phyloP scores from a whole-genome alignment of 2,888 invertebrate species.

The Folsomia candida region DNA sequence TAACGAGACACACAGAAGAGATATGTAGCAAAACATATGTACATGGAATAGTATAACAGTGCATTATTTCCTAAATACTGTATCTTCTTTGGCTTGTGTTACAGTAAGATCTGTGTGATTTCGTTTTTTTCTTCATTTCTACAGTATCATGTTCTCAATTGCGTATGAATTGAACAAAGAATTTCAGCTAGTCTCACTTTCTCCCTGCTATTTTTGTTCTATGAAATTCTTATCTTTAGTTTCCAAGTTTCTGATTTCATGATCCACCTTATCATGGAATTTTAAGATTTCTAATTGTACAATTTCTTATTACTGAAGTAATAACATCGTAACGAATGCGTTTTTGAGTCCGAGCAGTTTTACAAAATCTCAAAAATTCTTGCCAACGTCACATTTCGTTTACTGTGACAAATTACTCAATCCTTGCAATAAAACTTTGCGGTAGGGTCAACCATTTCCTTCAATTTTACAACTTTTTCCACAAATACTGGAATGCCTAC shows the following conservation, averaged over 20 bases:
- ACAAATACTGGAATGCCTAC: neutral
- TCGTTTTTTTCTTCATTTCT: no score
- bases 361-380: neutral
- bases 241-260: neutral
- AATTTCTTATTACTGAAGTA: no score
- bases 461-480: neutral
- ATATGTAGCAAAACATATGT: neutral
- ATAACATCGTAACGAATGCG: neutral
- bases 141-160: no score
- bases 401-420: neutral
- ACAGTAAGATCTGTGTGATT: no score
- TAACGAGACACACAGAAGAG: neutral
- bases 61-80: neutral
- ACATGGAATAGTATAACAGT: neutral
- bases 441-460: neutral
- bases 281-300: neutral
- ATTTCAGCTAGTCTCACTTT: no score
- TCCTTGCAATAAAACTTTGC: neutral
- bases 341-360: neutral
- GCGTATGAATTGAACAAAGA: no score
- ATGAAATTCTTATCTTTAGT: neutral
- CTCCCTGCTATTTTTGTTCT: no score
- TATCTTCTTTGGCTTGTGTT: neutral
- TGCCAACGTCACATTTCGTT: no score
- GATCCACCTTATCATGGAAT: no score